These are phyloP conservation scores for Falco biarmicus DNA, from an alignment of 2,797 vertebrate species.

Conservation along the genomic window DNA sequence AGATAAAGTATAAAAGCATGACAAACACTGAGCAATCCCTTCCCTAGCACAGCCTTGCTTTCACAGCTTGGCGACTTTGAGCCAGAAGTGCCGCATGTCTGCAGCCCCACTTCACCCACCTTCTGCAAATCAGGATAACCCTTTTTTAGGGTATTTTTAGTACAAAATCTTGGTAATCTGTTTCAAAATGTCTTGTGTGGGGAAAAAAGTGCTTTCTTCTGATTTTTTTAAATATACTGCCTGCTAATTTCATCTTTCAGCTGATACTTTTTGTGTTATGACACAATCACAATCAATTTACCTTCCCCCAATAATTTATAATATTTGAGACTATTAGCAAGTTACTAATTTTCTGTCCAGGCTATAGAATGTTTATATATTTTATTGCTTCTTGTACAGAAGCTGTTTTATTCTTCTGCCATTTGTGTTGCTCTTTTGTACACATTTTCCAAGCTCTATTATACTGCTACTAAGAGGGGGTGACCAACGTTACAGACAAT, in stretches of 20 bases:
- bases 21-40: neutral
- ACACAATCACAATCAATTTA: neutral
- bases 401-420: neutral
- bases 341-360: neutral
- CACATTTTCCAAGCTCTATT: neutral
- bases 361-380: neutral
- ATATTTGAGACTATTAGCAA: neutral
- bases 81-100: neutral
- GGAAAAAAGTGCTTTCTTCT: neutral
- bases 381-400: neutral
- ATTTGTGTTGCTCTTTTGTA: neutral
- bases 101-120: neutral
- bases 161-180: neutral
- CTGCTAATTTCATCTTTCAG: neutral
- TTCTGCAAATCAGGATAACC: neutral
- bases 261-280: neutral
- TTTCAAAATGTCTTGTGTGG: neutral
- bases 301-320: neutral
- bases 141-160: neutral
- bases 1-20: neutral
- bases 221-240: neutral
- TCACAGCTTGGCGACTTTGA: neutral
- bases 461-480: neutral
- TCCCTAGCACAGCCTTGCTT: rapidly evolving
- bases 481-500: neutral